Evolutionary conservation across 2,797 vertebrate species (phyloP), one percentile per base, ranked within the genome.

Genomic region (Nannoperca australis): DNA sequence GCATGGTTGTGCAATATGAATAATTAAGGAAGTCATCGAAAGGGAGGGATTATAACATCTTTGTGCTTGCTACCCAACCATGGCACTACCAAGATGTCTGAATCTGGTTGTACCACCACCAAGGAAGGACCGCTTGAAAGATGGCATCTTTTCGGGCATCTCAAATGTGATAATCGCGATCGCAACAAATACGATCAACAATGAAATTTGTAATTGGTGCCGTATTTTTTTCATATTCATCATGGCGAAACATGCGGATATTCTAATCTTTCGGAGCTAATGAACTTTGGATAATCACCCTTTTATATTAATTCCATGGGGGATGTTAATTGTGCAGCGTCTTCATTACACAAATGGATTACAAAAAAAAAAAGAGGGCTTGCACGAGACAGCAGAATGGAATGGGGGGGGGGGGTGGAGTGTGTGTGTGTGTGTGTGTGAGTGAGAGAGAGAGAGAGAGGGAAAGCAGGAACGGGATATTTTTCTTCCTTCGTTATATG

Each of bases 311-410:
- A 95, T 96, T 96, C 95, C 95, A 92, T 78, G 73, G 92, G 94
- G 94, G 92, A 96, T 93, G 94, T 96, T 98, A 97, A 98, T 98
- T 96, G 96, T 95, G 92, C 93, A 95, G 96, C 94, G 94, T 96
- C 95, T 93, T 97, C 96, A 95, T 97, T 95, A 95, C 95, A 95
- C 95, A 97, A 97, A 97, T 98, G 98, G 98, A 99, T 98, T 98
- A 99, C 96, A 97, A 97, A 97, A 96, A 88, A 81, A 96, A 96
- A 90, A 92, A 95, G 67, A 82, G 75, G 76, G 84, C 88, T 92
- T 86, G 88, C 88, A 90, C 73, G 62, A 89, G 90, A 91, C 87
- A 93, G 81, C 85, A 89, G 77, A 77, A 89, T 85, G 87, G 85
- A 92, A 88, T 88, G 89, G 91, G 88, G 24, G 90, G 89, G 91